Conservation (phyloP, 2,113 vertebrate species). For the Larimichthys polyactis region DNA sequence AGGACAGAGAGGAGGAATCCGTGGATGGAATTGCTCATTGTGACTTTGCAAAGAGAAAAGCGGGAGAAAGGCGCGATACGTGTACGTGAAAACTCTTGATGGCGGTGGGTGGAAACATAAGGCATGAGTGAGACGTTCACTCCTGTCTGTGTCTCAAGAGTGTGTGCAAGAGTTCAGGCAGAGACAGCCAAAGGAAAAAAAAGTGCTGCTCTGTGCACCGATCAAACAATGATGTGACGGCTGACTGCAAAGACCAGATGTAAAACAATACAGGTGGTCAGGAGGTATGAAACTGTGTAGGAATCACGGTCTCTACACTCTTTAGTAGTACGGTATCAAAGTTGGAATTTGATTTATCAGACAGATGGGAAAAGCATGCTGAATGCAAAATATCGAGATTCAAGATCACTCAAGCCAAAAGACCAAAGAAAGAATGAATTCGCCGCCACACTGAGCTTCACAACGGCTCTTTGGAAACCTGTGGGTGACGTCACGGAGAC, state of each 20-base stretch:
- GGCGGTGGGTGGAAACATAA: slow-evolving; percentile 22
- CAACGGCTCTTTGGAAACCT: no score
- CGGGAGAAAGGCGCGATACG: slow-evolving; percentile 39
- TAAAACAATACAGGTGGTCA: slow-evolving; percentile 1
- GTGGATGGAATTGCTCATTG: slow-evolving; percentile 74
- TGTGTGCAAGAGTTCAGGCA: slow-evolving; percentile 42
- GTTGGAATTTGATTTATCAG: neutral
- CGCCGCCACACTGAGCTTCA: no score
- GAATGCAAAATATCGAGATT: no score
- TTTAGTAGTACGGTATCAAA: neutral
- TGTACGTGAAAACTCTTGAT: slow-evolving; percentile 48
- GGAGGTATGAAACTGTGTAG: neutral
- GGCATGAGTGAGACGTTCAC: slow-evolving; percentile 47
- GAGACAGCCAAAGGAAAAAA: neutral
- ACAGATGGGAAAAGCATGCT: no score
- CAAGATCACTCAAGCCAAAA: neutral
- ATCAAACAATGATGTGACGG: slow-evolving; percentile 5
- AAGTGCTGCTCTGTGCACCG: neutral
- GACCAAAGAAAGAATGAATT: no score
- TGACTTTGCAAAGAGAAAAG: slow-evolving; percentile 67
- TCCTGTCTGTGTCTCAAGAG: slow-evolving; percentile 52
- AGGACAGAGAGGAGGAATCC: slow-evolving; percentile 66
- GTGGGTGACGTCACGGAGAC: no score
- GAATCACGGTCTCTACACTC: neutral
- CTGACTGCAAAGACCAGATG: neutral